A percentile compares a stretch with the other conserved stretches of the same genome.
Conservation (phyloP, 1,140 invertebrate species). For the Sycophila sp. region DNA sequence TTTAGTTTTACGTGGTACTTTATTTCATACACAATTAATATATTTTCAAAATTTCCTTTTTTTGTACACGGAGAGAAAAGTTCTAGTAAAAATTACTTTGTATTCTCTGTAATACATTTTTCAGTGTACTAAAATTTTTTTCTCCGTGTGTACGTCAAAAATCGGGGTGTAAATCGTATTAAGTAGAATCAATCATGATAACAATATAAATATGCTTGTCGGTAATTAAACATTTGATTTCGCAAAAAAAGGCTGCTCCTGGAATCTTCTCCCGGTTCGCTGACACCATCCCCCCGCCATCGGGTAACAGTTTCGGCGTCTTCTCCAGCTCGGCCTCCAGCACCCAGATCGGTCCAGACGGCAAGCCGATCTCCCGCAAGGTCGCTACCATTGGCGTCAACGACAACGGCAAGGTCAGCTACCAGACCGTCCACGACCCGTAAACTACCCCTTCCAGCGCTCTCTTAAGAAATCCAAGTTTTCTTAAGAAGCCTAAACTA, state of each 20-base stretch:
- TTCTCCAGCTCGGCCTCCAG: conserved; percentile 73
- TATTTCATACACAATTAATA: too few species aligned
- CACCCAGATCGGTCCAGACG: conserved; percentile 69
- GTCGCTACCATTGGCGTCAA: conserved; percentile 74
- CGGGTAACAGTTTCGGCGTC: conserved; percentile 67
- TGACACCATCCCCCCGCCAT: conserved; percentile 52
- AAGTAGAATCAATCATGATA: too few species aligned
- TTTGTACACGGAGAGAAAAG: too few species aligned
- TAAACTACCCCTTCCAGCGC: conserved; percentile 31
- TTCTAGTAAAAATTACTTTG: too few species aligned
- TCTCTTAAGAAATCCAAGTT: too few species aligned
- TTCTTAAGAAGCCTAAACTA: neutral
- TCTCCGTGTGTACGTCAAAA: too few species aligned
- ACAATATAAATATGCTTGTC: too few species aligned
- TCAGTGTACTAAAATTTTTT: too few species aligned
- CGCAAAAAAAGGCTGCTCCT: conserved; percentile 69
- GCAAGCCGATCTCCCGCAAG: conserved; percentile 68
- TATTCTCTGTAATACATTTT: too few species aligned
- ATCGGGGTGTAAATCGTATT: too few species aligned
- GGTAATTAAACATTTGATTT: too few species aligned
- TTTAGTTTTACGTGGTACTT: too few species aligned
- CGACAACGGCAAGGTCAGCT: conserved; percentile 76
- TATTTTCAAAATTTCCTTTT: conserved; percentile 22
- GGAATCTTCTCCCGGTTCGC: conserved; percentile 71
- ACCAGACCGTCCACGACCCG: conserved; percentile 68